Evolutionary conservation across 2,888 invertebrate genomes (phyloP).

Genomic region (Latrodectus elegans): DNA sequence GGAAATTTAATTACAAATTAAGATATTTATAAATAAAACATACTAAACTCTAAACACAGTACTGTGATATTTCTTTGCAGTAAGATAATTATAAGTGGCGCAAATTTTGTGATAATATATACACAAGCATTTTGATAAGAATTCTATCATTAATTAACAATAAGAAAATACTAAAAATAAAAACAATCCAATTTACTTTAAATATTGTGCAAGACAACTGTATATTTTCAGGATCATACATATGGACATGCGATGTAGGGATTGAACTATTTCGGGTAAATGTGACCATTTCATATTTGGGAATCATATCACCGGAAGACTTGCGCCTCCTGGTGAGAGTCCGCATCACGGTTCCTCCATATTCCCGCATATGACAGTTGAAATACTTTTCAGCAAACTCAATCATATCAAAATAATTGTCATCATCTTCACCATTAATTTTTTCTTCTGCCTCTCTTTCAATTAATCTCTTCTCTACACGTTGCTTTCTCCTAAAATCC

Average conservation of each 20-base stretch:
- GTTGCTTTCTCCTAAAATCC: conserved; percentile 81
- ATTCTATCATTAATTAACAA: too few relatives aligned
- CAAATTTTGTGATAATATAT: too few relatives aligned
- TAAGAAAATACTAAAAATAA: too few relatives aligned
- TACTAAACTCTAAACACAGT: too few relatives aligned
- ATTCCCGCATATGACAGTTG: conserved; percentile 82
- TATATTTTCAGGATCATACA: conserved; percentile 96
- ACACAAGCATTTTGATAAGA: too few relatives aligned
- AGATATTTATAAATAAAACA: too few relatives aligned
- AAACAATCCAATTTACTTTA: conserved; percentile 80
- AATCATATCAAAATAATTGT: conserved; percentile 84
- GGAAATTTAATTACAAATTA: too few relatives aligned
- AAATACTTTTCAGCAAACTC: conserved; percentile 96
- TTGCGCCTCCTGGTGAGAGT: conserved; percentile 72
- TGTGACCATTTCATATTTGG: conserved; percentile 93
- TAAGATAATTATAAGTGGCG: too few relatives aligned
- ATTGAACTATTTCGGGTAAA: conserved; percentile 91
- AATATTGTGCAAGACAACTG: conserved; percentile 91
- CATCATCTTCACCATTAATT: conserved; percentile 78
- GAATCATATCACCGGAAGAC: conserved; percentile 78
- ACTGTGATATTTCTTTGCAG: too few relatives aligned
- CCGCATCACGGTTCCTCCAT: conserved; percentile 72
- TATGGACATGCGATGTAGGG: conserved; percentile 93
- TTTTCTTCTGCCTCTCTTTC: conserved; percentile 83
- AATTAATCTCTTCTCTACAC: conserved; percentile 89